Conservation (phyloP, 2,113 vertebrate genomes). For the Alethe diademata region DNA sequence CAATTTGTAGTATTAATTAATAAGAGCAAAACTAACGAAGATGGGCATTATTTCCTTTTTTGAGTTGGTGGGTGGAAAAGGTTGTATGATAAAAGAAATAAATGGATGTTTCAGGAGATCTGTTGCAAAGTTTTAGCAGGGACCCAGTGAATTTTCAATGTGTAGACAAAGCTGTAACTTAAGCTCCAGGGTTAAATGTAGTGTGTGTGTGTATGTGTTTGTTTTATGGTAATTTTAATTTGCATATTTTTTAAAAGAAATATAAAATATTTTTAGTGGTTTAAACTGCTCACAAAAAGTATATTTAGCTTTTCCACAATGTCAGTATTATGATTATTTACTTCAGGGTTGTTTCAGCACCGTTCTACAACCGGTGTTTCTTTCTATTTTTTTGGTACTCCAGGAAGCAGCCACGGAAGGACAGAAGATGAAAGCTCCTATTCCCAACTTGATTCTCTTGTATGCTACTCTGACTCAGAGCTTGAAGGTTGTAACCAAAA, state of each 20-base stretch:
- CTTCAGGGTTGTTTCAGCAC: not conserved
- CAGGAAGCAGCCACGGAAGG: conserved; percentile 74
- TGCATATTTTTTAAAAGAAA: not conserved
- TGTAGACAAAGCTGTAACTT: not conserved
- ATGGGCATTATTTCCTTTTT: not conserved
- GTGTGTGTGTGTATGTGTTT: not conserved
- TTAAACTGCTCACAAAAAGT: not conserved
- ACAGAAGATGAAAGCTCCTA: conserved; percentile 92
- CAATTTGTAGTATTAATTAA: not conserved
- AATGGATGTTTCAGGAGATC: not conserved
- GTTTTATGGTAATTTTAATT: not conserved
- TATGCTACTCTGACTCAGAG: conserved; percentile 88
- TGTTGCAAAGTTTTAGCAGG: not conserved
- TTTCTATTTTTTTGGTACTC: conserved; percentile 11
- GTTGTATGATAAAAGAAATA: not conserved
- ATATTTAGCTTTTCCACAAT: not conserved
- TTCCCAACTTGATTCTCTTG: conserved; percentile 91
- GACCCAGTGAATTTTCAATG: not conserved
- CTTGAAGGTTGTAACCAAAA: conserved; percentile 95
- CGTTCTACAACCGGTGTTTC: not conserved
- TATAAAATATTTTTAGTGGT: not conserved
- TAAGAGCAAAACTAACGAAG: not conserved
- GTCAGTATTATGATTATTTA: not conserved
- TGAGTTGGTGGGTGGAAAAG: not conserved
- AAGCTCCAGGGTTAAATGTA: not conserved